Percentiles rank a stretch among this genome's conserved stretches.
Conservation (phyloP, 2,888 invertebrate genomes). For the Drosophila flavopinicola region DNA sequence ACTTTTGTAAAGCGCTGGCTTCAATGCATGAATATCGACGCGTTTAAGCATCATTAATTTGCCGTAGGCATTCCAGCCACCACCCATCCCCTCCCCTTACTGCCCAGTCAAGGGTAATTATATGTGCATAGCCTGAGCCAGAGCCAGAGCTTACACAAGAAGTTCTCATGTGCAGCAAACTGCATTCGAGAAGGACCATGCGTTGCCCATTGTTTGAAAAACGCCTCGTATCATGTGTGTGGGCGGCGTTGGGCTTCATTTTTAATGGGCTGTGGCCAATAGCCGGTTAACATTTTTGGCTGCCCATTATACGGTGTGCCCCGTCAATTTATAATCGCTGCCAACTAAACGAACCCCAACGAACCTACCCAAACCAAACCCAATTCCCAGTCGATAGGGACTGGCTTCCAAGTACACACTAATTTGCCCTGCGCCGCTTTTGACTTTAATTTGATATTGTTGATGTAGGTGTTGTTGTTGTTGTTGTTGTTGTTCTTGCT, state of each 20-base stretch:
- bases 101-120: slow-evolving; percentile 64
- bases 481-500: no score
- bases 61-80: slow-evolving; percentile 35
- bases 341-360: slow-evolving; percentile 14
- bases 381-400: neutral
- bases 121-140: slow-evolving; percentile 51
- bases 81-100: neutral
- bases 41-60: slow-evolving; percentile 73
- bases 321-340: slow-evolving; percentile 44
- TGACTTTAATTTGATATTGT: slow-evolving; percentile 67
- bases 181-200: slow-evolving; percentile 11
- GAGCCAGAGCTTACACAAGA: slow-evolving; percentile 15
- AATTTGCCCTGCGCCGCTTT: slow-evolving; percentile 22
- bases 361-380: slow-evolving; percentile 1
- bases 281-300: slow-evolving; percentile 53
- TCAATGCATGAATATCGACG: slow-evolving; percentile 27
- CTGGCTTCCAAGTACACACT: neutral
- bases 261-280: slow-evolving; percentile 66
- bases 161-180: slow-evolving; percentile 26
- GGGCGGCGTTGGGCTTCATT: slow-evolving; percentile 23
- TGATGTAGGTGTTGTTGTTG: slow-evolving; percentile 56
- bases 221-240: neutral
- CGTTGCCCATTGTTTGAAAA: slow-evolving; percentile 13
- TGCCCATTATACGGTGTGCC: slow-evolving; percentile 13
- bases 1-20: slow-evolving; percentile 11